These are phyloP conservation scores for Dysdera silvatica DNA, from an alignment of 1,140 invertebrate species.

Conservation along the genomic window DNA sequence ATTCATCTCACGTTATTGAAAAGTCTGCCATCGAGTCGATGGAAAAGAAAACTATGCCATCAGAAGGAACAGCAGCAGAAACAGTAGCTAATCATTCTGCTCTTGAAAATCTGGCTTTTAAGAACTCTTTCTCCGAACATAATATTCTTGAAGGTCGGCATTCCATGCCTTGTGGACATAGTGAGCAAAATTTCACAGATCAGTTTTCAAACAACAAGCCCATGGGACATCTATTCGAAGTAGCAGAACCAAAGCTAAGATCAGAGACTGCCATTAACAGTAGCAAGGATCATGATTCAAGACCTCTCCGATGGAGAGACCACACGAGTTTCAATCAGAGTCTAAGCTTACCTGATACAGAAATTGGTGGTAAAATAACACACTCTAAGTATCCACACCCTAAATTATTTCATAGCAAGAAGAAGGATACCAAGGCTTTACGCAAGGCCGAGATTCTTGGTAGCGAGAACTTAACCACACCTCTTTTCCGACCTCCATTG, in stretches of 20 bases:
- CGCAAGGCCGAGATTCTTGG: constrained; percentile 19
- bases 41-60: constrained; percentile 16
- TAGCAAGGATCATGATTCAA: too few relatives aligned
- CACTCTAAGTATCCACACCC: constrained; percentile 22
- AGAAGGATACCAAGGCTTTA: background rate
- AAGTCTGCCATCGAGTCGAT: constrained; percentile 25
- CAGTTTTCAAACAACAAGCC: too few relatives aligned
- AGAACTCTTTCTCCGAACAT: too few relatives aligned
- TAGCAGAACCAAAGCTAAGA: too few relatives aligned
- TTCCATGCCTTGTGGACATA: too few relatives aligned
- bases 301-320: too few relatives aligned
- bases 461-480: constrained; percentile 22
- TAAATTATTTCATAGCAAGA: constrained; percentile 7
- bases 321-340: too few relatives aligned
- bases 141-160: too few relatives aligned
- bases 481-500: constrained; percentile 18
- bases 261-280: too few relatives aligned
- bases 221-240: too few relatives aligned
- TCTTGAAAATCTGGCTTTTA: too few relatives aligned
- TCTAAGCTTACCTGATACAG: background rate
- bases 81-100: background rate
- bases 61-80: background rate
- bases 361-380: constrained; percentile 2
- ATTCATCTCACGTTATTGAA: constrained; percentile 13
- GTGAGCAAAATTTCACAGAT: too few relatives aligned